Conservation (phyloP, 2,888 invertebrate species). For the Eupithecia subfuscata region DNA sequence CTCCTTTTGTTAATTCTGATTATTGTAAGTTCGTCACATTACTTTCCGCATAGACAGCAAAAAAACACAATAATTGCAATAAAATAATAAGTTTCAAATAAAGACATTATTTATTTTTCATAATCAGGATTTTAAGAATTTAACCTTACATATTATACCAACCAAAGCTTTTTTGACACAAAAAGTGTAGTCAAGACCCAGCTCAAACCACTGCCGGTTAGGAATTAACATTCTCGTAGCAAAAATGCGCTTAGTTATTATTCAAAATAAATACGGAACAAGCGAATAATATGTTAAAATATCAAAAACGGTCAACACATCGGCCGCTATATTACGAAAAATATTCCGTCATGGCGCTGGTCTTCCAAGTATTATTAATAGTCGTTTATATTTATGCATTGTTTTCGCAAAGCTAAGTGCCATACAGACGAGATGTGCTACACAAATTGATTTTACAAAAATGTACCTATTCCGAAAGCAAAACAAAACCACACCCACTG, state of each 20-base stretch:
- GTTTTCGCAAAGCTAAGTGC: no score
- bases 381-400: no score
- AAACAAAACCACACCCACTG: neutral
- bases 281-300: neutral
- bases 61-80: no score
- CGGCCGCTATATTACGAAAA: neutral
- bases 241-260: neutral
- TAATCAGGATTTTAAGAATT: no score
- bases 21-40: no score
- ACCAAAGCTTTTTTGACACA: no score
- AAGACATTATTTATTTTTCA: no score
- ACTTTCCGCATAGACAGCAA: no score
- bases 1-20: no score
- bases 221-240: neutral
- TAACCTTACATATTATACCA: no score
- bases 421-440: neutral
- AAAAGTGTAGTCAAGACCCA: no score
- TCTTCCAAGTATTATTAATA: neutral
- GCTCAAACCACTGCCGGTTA: neutral
- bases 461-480: neutral
- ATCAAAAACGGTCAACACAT: neutral
- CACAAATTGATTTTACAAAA: neutral
- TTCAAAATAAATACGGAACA: neutral
- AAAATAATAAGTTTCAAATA: no score
- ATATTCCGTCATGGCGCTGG: neutral